phyloP scores from a whole-genome alignment of 2,797 vertebrate species.

The Lagothrix lagotricha region DNA sequence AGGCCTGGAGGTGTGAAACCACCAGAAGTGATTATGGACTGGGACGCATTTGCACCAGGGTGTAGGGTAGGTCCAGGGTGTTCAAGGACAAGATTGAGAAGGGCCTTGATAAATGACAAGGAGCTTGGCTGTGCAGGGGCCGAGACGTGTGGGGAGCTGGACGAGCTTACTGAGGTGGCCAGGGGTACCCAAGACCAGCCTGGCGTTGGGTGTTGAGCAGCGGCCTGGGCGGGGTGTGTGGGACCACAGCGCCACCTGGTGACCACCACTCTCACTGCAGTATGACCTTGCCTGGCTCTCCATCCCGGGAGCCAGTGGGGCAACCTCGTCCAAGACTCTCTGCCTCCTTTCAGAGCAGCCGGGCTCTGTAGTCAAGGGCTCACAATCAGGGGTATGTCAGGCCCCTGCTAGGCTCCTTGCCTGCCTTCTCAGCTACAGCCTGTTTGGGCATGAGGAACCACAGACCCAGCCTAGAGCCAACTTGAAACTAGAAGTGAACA shows the following conservation, averaged over 20 bases:
- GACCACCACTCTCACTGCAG: neutral
- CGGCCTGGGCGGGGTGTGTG: rapidly evolving
- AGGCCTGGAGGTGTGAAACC: neutral
- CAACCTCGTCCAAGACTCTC: neutral
- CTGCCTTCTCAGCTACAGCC: neutral
- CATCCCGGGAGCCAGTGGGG: neutral
- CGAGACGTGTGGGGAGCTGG: neutral
- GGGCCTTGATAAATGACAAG: neutral
- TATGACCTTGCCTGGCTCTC: neutral
- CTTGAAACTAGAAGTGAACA: neutral
- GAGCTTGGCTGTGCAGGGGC: neutral
- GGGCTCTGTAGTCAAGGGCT: neutral
- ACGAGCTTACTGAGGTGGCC: neutral
- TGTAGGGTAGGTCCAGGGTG: neutral
- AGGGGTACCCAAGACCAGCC: no score
- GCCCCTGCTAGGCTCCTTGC: neutral
- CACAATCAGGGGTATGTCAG: neutral
- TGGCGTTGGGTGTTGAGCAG: rapidly evolving
- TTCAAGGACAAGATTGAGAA: neutral
- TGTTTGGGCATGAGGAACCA: neutral
- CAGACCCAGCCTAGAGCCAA: neutral
- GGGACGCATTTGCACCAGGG: no score
- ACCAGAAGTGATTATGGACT: neutral
- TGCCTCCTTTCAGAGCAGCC: neutral
- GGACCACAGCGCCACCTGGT: slow-evolving; percentile 14